These are phyloP conservation scores for Bambusicola thoracicus DNA, from an alignment of 2,113 vertebrate species.

Conservation along the genomic window DNA sequence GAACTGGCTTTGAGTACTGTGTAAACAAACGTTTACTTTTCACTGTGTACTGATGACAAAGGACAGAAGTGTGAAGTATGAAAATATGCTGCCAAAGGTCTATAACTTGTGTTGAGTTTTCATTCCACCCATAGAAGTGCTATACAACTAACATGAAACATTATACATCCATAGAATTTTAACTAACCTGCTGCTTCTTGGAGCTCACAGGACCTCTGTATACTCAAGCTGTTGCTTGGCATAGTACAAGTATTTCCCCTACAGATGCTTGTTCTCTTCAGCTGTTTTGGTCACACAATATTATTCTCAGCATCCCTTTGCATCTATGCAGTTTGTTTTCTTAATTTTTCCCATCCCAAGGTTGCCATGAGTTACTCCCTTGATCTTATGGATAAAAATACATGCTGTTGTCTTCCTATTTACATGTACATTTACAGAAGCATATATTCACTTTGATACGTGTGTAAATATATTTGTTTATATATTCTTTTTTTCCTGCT, in stretches of 20 bases:
- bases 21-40: constrained; percentile 6
- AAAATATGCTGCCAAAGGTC: background rate
- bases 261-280: background rate
- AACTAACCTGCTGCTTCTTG: background rate
- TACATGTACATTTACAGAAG: background rate
- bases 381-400: background rate
- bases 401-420: background rate
- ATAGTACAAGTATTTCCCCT: background rate
- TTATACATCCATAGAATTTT: background rate
- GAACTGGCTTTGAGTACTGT: background rate
- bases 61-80: background rate
- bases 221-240: constrained; percentile 1
- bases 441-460: background rate
- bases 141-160: background rate
- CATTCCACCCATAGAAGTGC: background rate
- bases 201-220: background rate
- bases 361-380: background rate
- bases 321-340: background rate
- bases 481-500: background rate
- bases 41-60: background rate
- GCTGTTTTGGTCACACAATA: background rate
- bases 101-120: background rate
- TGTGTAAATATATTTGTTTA: background rate
- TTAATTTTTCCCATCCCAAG: background rate
- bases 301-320: background rate